Percentiles rank a stretch among this genome's conserved stretches.
Conservation (phyloP, 2,113 vertebrate species). For the Mustela nigripes region DNA sequence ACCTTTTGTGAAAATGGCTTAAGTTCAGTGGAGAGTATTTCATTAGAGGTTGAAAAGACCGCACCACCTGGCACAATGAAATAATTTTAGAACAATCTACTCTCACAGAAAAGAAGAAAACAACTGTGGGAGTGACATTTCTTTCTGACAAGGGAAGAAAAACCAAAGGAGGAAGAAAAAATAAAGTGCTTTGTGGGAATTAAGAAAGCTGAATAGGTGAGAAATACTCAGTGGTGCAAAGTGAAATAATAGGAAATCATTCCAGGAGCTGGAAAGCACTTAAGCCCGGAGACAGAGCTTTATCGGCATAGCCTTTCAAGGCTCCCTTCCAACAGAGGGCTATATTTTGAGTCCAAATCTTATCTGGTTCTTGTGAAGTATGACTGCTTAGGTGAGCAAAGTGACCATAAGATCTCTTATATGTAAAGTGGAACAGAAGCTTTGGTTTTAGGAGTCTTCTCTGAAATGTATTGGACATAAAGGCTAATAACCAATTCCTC, state of each 20-base stretch:
- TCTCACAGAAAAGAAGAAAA: constrained; percentile 16
- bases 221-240: constrained; percentile 46
- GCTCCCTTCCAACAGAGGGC: constrained; percentile 19
- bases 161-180: constrained; percentile 23
- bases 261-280: constrained; percentile 50
- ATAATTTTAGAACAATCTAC: constrained; percentile 61
- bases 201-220: constrained; percentile 54
- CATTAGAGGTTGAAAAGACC: constrained; percentile 21
- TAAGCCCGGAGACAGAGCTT: not conserved
- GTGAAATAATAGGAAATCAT: constrained; percentile 61
- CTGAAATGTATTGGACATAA: constrained; percentile 21
- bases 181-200: constrained; percentile 17
- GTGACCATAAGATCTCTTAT: constrained; percentile 25
- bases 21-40: constrained; percentile 29
- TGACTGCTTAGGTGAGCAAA: constrained; percentile 32
- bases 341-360: constrained; percentile 14
- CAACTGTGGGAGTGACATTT: constrained; percentile 43
- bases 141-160: constrained; percentile 48
- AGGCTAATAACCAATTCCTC: constrained; percentile 48
- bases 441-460: constrained; percentile 53
- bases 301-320: constrained; percentile 23
- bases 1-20: constrained; percentile 7
- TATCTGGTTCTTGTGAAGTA: constrained; percentile 39
- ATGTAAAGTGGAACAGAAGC: constrained; percentile 26
- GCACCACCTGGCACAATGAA: not conserved